Percentiles rank a stretch among this genome's conserved stretches.
Conservation (phyloP, 2,888 invertebrate species). For the Cerastoderma edule region DNA sequence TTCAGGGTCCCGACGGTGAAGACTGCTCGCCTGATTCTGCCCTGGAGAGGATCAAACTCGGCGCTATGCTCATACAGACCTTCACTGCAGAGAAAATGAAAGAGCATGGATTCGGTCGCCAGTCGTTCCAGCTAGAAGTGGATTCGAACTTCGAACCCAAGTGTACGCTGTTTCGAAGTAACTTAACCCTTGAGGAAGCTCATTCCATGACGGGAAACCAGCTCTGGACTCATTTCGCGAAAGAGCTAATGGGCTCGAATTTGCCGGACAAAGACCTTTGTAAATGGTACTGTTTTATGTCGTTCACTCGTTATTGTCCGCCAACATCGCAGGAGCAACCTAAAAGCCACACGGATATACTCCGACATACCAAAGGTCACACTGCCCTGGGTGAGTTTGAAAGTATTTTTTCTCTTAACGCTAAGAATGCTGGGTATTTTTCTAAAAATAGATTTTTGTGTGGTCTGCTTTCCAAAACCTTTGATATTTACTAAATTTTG, state of each 20-base stretch:
- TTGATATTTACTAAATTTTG: too few species aligned
- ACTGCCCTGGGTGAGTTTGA: conserved; percentile 91
- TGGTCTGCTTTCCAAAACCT: too few species aligned
- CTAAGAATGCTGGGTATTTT: too few species aligned
- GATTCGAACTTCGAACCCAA: conserved; percentile 85
- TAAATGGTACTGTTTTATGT: conserved; percentile 95
- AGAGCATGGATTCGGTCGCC: conserved; percentile 90
- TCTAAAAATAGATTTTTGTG: too few species aligned
- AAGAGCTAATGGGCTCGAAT: conserved; percentile 90
- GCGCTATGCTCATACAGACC: conserved; percentile 92
- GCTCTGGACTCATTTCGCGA: conserved; percentile 93
- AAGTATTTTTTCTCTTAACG: too few species aligned
- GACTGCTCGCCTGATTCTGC: conserved; percentile 90
- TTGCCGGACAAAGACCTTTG: conserved; percentile 85
- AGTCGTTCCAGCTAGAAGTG: conserved; percentile 93
- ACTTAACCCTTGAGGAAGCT: conserved; percentile 89
- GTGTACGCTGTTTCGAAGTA: conserved; percentile 90
- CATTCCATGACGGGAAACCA: conserved; percentile 88
- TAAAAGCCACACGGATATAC: conserved; percentile 82
- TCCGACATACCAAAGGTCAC: conserved; percentile 87
- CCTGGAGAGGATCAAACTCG: conserved; percentile 89
- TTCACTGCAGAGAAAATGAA: conserved; percentile 94
- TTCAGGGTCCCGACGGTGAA: conserved; percentile 88
- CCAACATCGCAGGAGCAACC: conserved; percentile 85
- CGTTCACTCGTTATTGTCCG: conserved; percentile 92